Base-by-base conservation (phyloP, 2,797 vertebrate species). In the Anisognathus igniventris region DNA sequence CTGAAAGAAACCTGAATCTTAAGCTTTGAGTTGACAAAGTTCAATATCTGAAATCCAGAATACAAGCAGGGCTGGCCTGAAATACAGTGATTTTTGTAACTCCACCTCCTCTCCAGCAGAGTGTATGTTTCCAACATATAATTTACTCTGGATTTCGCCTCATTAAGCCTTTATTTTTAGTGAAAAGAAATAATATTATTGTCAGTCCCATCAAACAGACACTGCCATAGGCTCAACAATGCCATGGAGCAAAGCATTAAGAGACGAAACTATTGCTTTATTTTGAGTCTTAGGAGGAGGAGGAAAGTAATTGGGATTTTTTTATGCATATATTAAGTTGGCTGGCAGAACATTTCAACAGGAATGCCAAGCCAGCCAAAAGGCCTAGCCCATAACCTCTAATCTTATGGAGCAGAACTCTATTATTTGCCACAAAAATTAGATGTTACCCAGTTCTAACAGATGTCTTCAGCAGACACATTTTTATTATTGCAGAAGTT, bases 401-500 rank as follows among this genome's bases (percentile, higher is more conserved):
- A 98, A 98, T 98, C 97, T 98, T 96, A 92, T 25, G 96, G 91
- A 97, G 96, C 96, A 98, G 97, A 98, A 98, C 97, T 98, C 96
- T 98, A 91, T 98, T 97, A 98, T 98, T 98, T 98, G 92, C 95
- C 90, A 96, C 97, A 98, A 97, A 98, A 98, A 98, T 98, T 98
- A 98, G 96, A 97, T 97, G 97, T 97, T 98, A 96, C 96, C 60
- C 93, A 96, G 95, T 96, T 95, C 88, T 97, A 98, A 97, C 97
- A 98, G 98, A 98, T 98, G 98, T 98, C 97, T 97, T 97, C 95
- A 93, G 94, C 93, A 97, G 97, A 96, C 95, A 88, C 30, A 75
- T 93, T 96, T 97, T 98, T 97, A 98, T 97, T 98, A 96, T 90
- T 96, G 92, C 92, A 94, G 86, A 97, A 97, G 81, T 96, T 98